Percentiles rank a stretch among this genome's conserved stretches.
Conservation (phyloP, 2,113 vertebrate species). For the Burhinus bistriatus region DNA sequence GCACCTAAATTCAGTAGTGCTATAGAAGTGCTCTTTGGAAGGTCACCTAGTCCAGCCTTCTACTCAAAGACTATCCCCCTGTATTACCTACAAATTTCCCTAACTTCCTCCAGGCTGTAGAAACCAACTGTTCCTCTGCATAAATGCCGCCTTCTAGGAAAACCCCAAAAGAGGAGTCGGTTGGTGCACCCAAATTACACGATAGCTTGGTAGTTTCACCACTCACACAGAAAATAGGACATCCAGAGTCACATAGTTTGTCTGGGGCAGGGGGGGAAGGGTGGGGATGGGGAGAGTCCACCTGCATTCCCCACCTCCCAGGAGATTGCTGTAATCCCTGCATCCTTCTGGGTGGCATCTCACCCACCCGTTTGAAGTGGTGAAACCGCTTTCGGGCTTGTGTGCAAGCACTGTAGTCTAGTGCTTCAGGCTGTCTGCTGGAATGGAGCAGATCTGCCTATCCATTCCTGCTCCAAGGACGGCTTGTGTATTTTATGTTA, state of each 20-base stretch:
- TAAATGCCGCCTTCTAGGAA: not conserved
- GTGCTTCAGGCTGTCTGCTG: slow-evolving; percentile 29
- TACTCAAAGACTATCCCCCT: not conserved
- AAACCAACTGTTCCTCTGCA: not conserved
- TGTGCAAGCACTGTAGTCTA: not conserved
- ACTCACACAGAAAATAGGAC: not conserved
- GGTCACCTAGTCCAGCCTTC: not conserved
- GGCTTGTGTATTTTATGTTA: not conserved
- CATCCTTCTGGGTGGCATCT: slow-evolving; percentile 29
- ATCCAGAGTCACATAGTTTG: not conserved
- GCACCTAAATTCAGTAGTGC: not conserved
- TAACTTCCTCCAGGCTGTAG: not conserved
- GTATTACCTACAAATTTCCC: not conserved
- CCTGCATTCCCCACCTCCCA: slow-evolving; percentile 25
- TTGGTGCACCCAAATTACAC: not conserved
- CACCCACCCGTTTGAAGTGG: slow-evolving; percentile 25
- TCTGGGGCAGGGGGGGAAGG: not conserved
- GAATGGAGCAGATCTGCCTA: not conserved
- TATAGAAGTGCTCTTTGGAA: not conserved
- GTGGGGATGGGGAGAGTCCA: not conserved
- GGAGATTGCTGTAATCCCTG: not conserved
- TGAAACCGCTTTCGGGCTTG: not conserved
- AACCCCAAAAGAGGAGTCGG: not conserved
- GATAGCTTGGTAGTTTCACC: not conserved
- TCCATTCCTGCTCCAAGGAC: not conserved